Evolutionary conservation across 2,113 vertebrate genomes (phyloP).

Genomic region (Raphicerus campestris): DNA sequence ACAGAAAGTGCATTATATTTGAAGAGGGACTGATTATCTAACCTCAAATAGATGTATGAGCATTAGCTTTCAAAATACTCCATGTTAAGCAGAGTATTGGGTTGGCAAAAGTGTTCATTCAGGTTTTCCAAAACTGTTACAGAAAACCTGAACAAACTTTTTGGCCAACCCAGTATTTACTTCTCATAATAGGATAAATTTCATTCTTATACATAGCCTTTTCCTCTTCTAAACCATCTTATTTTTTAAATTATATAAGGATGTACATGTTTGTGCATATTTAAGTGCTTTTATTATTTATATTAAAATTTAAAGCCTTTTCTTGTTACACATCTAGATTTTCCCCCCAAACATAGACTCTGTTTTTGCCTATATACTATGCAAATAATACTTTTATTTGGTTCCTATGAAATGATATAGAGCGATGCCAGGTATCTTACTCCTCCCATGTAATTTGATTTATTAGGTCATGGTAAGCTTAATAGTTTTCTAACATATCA

Average conservation of each 20-base stretch:
- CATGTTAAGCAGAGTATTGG: background rate
- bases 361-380: background rate
- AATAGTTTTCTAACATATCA: background rate
- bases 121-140: background rate
- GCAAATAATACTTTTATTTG: constrained; percentile 17
- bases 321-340: background rate
- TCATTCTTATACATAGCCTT: background rate
- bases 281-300: background rate
- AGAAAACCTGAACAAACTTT: background rate
- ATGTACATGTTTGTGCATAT: background rate
- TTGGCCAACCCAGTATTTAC: background rate
- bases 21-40: background rate
- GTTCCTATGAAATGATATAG: background rate
- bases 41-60: background rate
- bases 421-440: background rate
- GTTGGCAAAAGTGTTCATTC: background rate
- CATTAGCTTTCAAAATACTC: background rate
- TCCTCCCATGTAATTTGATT: background rate
- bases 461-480: background rate
- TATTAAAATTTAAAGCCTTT: constrained; percentile 13
- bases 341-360: background rate
- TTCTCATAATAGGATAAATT: background rate
- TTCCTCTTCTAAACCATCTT: background rate
- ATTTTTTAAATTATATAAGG: background rate
- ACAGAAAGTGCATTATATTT: background rate